Evolutionary conservation across 2,888 invertebrate species (phyloP).

Genomic region (Drosophila rellima): DNA sequence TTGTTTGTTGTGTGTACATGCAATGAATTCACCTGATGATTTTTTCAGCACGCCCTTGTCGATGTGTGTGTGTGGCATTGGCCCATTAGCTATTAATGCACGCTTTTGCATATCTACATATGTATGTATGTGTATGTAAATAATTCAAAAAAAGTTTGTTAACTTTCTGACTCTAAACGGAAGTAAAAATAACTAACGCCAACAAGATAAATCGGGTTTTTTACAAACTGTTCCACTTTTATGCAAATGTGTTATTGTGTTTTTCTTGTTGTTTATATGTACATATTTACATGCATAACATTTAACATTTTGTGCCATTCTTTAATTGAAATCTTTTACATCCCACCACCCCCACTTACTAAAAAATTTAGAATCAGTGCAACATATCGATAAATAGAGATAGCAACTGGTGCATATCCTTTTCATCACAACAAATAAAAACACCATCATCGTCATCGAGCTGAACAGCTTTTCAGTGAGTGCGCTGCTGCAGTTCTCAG

Average conservation of each 20-base stretch:
- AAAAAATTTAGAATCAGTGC: conserved; percentile 9
- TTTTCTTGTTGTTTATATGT: too few relatives aligned
- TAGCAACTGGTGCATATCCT: conserved; percentile 58
- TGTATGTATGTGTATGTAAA: conserved; percentile 1
- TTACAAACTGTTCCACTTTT: not conserved
- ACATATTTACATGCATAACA: too few relatives aligned
- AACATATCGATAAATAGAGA: conserved; percentile 48
- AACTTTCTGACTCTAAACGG: not conserved
- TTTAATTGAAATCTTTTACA: not conserved
- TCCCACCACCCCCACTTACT: not conserved
- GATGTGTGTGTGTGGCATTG: conserved; percentile 28
- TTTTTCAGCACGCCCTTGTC: conserved; percentile 35
- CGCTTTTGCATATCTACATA: conserved; percentile 1
- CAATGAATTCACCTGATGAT: conserved; percentile 74
- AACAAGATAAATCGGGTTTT: not conserved
- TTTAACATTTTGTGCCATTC: not conserved
- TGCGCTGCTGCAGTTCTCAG: conserved; percentile 37
- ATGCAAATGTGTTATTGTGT: not conserved
- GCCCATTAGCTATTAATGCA: conserved; percentile 22
- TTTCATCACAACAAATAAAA: not conserved
- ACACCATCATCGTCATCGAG: conserved; percentile 9
- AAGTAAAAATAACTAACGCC: not conserved
- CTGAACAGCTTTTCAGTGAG: conserved; percentile 15
- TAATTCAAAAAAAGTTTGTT: not conserved
- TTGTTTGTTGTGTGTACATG: conserved; percentile 21